A percentile compares a stretch with the other conserved stretches of the same genome.
Conservation (phyloP, 2,797 vertebrate species). For the Discoglossus pictus region DNA sequence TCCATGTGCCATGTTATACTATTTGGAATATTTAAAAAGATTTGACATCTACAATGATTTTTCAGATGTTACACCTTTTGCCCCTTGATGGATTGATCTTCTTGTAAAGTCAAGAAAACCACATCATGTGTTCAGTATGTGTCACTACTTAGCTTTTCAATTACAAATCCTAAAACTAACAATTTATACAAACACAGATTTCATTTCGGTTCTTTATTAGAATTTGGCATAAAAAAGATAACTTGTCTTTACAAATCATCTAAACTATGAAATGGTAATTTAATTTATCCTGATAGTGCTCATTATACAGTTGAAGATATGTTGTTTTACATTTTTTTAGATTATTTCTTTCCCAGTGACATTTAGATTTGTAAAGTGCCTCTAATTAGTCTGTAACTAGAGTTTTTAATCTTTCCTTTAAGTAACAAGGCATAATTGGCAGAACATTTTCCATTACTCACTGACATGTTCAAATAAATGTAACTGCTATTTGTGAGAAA, state of each 20-base stretch:
- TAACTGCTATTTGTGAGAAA: background rate
- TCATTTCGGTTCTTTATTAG: background rate
- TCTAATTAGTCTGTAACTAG: conserved; percentile 27
- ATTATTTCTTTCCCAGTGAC: conserved; percentile 15
- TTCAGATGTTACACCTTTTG: too few species aligned
- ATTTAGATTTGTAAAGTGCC: conserved; percentile 22
- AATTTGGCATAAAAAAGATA: background rate
- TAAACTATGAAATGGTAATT: background rate
- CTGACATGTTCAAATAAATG: background rate
- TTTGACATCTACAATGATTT: too few species aligned
- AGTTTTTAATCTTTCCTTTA: conserved; percentile 28
- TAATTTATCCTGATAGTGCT: background rate
- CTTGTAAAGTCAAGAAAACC: too few species aligned
- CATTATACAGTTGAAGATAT: background rate
- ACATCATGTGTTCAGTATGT: background rate
- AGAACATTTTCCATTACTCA: conserved; percentile 19
- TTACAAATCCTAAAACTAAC: too few species aligned
- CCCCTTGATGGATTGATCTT: too few species aligned
- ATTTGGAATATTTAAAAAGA: too few species aligned
- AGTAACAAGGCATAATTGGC: conserved; percentile 26
- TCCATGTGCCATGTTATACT: too few species aligned
- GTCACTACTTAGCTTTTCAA: background rate
- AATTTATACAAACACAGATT: conserved; percentile 7
- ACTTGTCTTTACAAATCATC: background rate
- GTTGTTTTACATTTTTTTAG: conserved; percentile 8